A percentile compares a stretch with the other conserved stretches of the same genome.
These are phyloP conservation scores for Megaptera novaeangliae DNA, from an alignment of 2,113 vertebrate species.

Conservation along the genomic window DNA sequence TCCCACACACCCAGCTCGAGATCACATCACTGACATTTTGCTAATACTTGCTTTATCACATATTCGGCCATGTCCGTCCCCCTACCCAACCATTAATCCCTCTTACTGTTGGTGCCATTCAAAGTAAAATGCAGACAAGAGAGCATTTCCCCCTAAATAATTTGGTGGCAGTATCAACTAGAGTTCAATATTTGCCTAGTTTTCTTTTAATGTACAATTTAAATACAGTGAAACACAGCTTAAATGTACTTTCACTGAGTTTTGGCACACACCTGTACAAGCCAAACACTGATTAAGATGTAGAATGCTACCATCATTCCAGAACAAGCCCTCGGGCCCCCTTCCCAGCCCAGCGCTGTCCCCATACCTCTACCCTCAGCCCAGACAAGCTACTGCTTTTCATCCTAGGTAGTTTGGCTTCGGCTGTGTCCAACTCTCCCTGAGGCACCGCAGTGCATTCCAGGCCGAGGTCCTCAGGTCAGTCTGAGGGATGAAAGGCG, in stretches of 20 bases:
- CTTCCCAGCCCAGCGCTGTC: neutral
- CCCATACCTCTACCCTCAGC: too few species aligned
- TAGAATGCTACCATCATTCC: neutral
- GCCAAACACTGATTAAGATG: neutral
- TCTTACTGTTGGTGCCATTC: neutral
- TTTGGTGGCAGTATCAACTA: neutral
- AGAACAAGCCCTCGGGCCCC: neutral
- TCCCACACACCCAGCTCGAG: neutral
- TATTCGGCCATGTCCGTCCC: neutral
- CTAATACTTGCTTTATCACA: neutral
- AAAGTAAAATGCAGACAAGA: neutral
- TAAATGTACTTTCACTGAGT: neutral
- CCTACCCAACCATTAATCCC: neutral
- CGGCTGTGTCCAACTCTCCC: neutral
- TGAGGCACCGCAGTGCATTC: neutral
- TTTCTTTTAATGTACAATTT: neutral
- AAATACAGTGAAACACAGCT: neutral
- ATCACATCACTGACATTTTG: neutral
- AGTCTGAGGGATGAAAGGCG: neutral
- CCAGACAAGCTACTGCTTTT: neutral
- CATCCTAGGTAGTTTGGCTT: too few species aligned
- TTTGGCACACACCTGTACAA: neutral
- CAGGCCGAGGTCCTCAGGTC: neutral
- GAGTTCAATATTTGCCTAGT: neutral
- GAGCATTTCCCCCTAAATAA: neutral